These are phyloP conservation scores for Scyliorhinus canicula DNA, from an alignment of 2,797 vertebrate species.

Conservation along the genomic window DNA sequence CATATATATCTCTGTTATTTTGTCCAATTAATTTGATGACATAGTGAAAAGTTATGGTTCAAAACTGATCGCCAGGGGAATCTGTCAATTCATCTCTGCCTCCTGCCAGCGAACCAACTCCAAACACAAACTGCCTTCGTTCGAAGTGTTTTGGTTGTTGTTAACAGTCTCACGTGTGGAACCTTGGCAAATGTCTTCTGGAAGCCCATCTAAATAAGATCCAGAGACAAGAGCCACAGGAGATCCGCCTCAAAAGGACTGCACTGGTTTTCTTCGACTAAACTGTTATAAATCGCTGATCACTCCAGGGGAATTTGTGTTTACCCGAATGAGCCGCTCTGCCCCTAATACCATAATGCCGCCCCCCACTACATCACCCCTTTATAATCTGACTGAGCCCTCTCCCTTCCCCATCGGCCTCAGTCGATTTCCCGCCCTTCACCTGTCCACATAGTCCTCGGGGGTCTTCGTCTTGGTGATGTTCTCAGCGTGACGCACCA, in stretches of 20 bases:
- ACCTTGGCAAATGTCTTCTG: background rate
- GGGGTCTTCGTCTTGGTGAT: slow-evolving; percentile 79
- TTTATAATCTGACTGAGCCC: too few relatives aligned
- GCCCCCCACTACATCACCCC: too few relatives aligned
- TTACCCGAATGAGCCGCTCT: background rate
- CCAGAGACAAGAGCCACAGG: background rate
- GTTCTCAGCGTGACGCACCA: slow-evolving; percentile 77
- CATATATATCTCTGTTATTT: too few relatives aligned
- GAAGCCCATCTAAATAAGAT: background rate
- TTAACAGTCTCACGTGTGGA: background rate
- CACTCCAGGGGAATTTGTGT: background rate
- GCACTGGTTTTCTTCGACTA: background rate
- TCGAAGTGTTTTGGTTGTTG: background rate
- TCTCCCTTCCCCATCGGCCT: too few relatives aligned
- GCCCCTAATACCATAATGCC: background rate
- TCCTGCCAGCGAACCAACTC: too few relatives aligned
- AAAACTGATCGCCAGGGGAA: too few relatives aligned
- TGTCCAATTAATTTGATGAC: too few relatives aligned
- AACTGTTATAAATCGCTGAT: background rate
- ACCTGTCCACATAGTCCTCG: slow-evolving; percentile 79
- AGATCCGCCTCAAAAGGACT: background rate
- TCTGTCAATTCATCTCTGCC: too few relatives aligned
- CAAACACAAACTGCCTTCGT: background rate
- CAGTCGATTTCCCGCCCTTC: too few relatives aligned
- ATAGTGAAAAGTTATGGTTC: too few relatives aligned